phyloP scores from a whole-genome alignment of 2,888 invertebrate genomes.

The Cremastobaeus sp. region DNA sequence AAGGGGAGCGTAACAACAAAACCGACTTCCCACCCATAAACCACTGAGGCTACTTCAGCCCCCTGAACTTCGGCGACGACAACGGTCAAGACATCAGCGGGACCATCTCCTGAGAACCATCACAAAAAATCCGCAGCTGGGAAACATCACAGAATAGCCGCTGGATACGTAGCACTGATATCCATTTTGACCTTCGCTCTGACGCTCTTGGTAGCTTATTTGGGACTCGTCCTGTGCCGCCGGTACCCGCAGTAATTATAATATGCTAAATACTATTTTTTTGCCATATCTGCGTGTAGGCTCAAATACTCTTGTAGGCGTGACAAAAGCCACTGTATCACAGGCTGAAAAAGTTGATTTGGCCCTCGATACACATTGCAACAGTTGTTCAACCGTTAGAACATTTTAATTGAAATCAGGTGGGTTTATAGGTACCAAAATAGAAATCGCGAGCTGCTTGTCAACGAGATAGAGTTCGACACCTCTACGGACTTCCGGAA shows the following conservation, averaged over 20 bases:
- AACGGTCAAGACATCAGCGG: not conserved
- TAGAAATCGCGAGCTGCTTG: conserved; percentile 78
- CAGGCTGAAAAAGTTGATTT: not conserved
- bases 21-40: not conserved
- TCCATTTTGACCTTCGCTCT: conserved; percentile 72
- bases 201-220: conserved; percentile 75
- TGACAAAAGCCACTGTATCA: not conserved
- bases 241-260: conserved; percentile 76
- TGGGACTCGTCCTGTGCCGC: conserved; percentile 77
- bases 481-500: conserved; percentile 76
- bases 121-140: conserved; percentile 64
- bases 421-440: conserved; percentile 74
- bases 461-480: conserved; percentile 78
- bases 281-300: not conserved
- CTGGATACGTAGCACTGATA: conserved; percentile 69
- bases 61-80: no score
- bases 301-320: not conserved
- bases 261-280: not conserved
- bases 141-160: no score
- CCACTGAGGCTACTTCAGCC: no score
- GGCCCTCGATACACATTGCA: no score
- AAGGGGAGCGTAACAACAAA: not conserved
- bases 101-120: not conserved
- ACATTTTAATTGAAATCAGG: no score
- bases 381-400: no score